Conservation (phyloP, 2,888 invertebrate genomes). For the Augiades crinisus region DNA sequence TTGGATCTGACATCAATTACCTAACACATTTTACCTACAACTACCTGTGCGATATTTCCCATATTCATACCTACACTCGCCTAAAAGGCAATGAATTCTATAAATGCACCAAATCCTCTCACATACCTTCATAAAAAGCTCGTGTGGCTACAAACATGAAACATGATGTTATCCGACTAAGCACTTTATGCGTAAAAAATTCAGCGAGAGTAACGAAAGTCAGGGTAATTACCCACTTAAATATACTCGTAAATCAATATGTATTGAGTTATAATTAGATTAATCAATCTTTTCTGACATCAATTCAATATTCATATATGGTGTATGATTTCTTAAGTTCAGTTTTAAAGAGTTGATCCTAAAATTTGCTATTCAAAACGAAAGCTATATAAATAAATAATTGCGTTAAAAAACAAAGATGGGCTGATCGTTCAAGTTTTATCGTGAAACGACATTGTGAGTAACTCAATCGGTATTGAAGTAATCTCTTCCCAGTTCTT, state of each 20-base stretch:
- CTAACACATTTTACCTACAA: slow-evolving; percentile 36
- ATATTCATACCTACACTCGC: slow-evolving; percentile 3
- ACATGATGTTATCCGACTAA: slow-evolving; percentile 13
- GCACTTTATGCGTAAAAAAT: slow-evolving; percentile 1
- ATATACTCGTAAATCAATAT: slow-evolving; percentile 8
- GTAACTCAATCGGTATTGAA: no score
- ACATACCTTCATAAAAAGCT: slow-evolving; percentile 17
- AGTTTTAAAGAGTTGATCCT: no score
- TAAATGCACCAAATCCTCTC: slow-evolving; percentile 18
- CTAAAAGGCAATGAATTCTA: slow-evolving; percentile 17
- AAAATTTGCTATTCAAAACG: no score
- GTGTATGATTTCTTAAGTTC: no score
- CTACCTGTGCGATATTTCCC: slow-evolving; percentile 7
- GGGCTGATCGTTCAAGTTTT: no score
- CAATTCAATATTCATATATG: no score
- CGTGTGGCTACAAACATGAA: slow-evolving; percentile 10
- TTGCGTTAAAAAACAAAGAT: no score
- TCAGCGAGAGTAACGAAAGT: slow-evolving; percentile 1
- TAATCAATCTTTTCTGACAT: neutral
- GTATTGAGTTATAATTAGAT: neutral
- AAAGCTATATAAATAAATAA: no score
- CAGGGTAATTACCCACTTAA: neutral
- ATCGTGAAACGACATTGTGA: no score
- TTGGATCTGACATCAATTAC: slow-evolving; percentile 37
- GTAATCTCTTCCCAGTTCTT: no score